Evolutionary conservation across 2,888 invertebrate genomes (phyloP).

Genomic region (Hesperia comma): DNA sequence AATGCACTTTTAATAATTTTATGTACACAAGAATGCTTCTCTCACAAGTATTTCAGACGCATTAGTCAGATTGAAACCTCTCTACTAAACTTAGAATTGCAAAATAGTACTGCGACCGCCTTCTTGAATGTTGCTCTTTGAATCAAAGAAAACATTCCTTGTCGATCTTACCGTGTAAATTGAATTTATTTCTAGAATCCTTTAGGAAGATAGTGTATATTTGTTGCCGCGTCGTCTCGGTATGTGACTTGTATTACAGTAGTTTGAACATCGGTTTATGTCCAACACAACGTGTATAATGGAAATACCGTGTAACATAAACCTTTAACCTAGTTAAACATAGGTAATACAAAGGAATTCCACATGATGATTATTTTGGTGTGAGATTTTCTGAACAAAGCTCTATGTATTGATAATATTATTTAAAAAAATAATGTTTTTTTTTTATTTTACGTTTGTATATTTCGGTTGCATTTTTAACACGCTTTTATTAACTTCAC

Average conservation of each 20-base stretch:
- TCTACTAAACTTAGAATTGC: constrained; percentile 77
- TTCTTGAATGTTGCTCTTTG: constrained; percentile 61
- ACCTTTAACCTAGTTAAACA: too few relatives aligned
- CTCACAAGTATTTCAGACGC: constrained; percentile 58
- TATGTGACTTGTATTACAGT: neutral
- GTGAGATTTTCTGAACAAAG: too few relatives aligned
- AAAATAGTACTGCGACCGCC: constrained; percentile 73
- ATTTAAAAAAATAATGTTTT: too few relatives aligned
- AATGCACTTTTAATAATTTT: constrained; percentile 33
- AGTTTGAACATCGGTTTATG: too few relatives aligned
- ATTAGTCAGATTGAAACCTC: constrained; percentile 80
- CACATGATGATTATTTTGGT: too few relatives aligned
- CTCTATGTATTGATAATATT: too few relatives aligned
- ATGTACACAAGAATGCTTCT: constrained; percentile 23
- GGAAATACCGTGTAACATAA: too few relatives aligned
- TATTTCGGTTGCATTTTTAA: too few relatives aligned
- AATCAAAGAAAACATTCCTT: constrained; percentile 58
- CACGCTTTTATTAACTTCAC: too few relatives aligned
- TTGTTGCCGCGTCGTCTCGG: neutral
- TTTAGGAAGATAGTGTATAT: constrained; percentile 10
- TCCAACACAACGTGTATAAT: too few relatives aligned
- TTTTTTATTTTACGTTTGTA: too few relatives aligned
- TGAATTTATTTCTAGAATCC: constrained; percentile 36
- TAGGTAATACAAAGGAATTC: too few relatives aligned
- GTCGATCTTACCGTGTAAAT: constrained; percentile 35